Evolutionary conservation across 2,797 vertebrate genomes (phyloP), one percentile per base, ranked within the genome.

Genomic region (Salmo trutta): DNA sequence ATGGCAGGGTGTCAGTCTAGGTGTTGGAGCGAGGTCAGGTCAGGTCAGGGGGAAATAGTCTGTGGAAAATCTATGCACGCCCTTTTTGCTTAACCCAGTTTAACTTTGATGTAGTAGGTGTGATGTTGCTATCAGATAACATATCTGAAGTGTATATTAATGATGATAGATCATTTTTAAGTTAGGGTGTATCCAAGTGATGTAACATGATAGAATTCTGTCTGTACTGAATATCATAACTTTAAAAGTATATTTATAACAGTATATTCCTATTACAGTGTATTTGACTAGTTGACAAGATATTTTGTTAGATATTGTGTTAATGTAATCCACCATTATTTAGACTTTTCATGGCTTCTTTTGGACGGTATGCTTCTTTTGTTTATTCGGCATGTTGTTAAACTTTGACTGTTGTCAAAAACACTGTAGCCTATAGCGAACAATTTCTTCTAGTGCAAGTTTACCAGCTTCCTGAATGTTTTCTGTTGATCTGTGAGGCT

Each of bases 401-500:
- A 10, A 41, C 65, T 29, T 24, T 17, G 4, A 1, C 16, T 67
- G 15, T 67, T 33, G 19, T 31, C 27, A 31, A 29, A 29, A 31
- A 31, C 65, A 17, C 27, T 4, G 65, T 5, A 33, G 6, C 31
- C 16, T 16, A 33, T 67, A 33, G 2, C 19, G 8, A 47, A 47
- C 10, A 0, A 47, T 59, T 33, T 14, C 29, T 47, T 21, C n/a
- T 16, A 65, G 27, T 5, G 21, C 10, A 41, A 8, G 16, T 29
- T 62, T 14, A 5, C 17, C 54, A 53, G 10, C 8, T 47, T 56
- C n/a, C 52, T 54, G 51, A 65, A 41, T 76, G 66, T 62, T 75
- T 74, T 62, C 71, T 77, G 51, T 67, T 4, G 67, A 74, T 62
- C 2, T 2, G 24, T 75, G 56, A 64, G 52, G 69, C 78, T 24